These are phyloP conservation scores for Trinectes maculatus DNA, from an alignment of 2,113 vertebrate genomes.

Conservation along the genomic window DNA sequence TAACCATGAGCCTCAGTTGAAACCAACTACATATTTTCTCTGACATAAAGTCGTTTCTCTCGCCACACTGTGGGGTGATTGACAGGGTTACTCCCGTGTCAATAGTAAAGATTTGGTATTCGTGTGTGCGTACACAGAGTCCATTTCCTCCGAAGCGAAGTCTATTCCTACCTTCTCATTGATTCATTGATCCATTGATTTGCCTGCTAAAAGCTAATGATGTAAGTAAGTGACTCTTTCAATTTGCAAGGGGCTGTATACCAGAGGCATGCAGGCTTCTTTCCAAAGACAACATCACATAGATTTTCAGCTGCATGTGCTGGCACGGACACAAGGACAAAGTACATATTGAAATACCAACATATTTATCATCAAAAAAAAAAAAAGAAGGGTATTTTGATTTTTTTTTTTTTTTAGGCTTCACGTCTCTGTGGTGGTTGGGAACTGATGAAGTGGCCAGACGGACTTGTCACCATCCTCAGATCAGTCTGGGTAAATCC, in stretches of 20 bases:
- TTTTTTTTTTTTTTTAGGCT: neutral
- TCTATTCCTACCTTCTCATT: constrained; percentile 80
- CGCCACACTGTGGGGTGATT: constrained; percentile 54
- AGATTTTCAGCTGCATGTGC: constrained; percentile 38
- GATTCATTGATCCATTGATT: constrained; percentile 84
- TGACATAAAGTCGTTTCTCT: constrained; percentile 76
- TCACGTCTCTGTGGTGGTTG: constrained; percentile 14
- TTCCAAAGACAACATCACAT: constrained; percentile 67
- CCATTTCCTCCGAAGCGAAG: constrained; percentile 73
- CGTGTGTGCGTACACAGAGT: constrained; percentile 41
- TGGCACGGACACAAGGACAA: constrained; percentile 26
- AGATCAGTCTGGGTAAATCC: constrained; percentile 36
- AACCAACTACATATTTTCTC: constrained; percentile 76
- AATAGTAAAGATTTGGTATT: constrained; percentile 77
- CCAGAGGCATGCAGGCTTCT: constrained; percentile 59
- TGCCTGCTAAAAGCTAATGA: constrained; percentile 82
- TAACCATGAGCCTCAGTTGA: constrained; percentile 53
- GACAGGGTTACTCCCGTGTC: constrained; percentile 79
- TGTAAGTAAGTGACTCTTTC: constrained; percentile 80
- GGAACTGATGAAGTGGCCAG: too few relatives aligned
- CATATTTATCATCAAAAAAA: constrained; percentile 13
- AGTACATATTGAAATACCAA: constrained; percentile 26
- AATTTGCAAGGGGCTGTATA: constrained; percentile 61
- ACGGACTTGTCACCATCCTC: constrained; percentile 55
- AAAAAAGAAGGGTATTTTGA: neutral